Conservation (phyloP, 2,888 invertebrate genomes). For the Eilema depressum region DNA sequence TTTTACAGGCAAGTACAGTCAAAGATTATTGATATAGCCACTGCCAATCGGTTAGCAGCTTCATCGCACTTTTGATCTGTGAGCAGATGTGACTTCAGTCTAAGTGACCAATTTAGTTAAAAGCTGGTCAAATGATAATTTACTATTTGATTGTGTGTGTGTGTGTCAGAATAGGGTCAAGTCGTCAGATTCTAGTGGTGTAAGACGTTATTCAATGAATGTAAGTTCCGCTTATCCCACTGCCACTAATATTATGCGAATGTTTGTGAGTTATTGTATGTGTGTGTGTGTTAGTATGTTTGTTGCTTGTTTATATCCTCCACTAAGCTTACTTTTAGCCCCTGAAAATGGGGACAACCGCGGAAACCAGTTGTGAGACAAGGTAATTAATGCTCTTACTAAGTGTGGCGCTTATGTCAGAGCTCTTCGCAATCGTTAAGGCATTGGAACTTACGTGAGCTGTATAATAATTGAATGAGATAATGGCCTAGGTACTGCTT, state of each 20-base stretch:
- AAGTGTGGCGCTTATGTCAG: background rate
- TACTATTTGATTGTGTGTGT: background rate
- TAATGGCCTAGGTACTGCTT: background rate
- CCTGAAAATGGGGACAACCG: too few relatives aligned
- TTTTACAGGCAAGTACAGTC: too few relatives aligned
- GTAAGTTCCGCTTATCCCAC: background rate
- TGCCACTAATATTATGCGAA: background rate
- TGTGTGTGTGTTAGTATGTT: background rate
- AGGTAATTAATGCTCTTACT: background rate
- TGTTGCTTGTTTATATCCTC: too few relatives aligned
- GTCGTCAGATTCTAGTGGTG: background rate
- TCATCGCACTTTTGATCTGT: background rate
- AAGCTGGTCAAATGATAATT: background rate
- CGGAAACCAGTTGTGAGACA: background rate
- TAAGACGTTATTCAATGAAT: background rate
- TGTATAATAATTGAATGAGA: background rate
- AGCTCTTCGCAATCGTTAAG: background rate
- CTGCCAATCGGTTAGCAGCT: constrained; percentile 3
- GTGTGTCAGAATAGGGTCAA: background rate
- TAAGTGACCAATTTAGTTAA: background rate
- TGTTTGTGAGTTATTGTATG: background rate
- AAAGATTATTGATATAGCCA: background rate
- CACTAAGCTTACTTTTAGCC: too few relatives aligned
- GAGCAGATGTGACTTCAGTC: background rate
- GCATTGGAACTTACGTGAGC: background rate